Percentiles rank a stretch among this genome's conserved stretches.
Conservation (phyloP, 2,113 vertebrate genomes). For the Spheniscus mendiculus region DNA sequence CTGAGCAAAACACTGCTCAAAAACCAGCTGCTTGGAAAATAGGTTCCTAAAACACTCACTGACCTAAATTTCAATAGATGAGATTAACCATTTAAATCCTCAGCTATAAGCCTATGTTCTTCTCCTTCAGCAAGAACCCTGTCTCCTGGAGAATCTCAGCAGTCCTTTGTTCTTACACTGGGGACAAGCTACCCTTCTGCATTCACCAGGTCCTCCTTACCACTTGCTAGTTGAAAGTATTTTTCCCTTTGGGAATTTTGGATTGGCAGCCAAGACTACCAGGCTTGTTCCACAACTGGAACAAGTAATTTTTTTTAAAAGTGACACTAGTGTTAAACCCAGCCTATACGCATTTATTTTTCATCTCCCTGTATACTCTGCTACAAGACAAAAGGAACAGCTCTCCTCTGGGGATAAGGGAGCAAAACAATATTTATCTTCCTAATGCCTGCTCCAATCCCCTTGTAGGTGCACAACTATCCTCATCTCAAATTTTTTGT, state of each 20-base stretch:
- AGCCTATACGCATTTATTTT: neutral
- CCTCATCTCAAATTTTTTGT: neutral
- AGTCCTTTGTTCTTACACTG: neutral
- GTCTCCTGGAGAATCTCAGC: neutral
- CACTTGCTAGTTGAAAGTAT: neutral
- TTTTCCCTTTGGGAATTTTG: neutral
- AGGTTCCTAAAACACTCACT: neutral
- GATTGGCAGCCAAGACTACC: neutral
- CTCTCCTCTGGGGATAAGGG: neutral
- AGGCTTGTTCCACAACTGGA: neutral
- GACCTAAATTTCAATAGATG: neutral
- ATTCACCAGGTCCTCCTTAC: neutral
- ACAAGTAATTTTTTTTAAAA: neutral
- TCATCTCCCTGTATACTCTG: neutral
- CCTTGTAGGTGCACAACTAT: neutral
- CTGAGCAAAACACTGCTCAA: neutral
- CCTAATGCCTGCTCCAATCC: neutral
- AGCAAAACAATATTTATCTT: neutral
- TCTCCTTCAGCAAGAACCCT: neutral
- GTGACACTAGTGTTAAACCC: neutral
- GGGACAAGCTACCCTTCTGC: accelerated
- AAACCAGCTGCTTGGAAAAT: neutral
- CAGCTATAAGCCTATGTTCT: neutral
- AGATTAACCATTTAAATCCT: neutral
- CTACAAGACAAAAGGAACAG: neutral